phyloP scores from a whole-genome alignment of 2,888 invertebrate species.

The Autographa gamma region DNA sequence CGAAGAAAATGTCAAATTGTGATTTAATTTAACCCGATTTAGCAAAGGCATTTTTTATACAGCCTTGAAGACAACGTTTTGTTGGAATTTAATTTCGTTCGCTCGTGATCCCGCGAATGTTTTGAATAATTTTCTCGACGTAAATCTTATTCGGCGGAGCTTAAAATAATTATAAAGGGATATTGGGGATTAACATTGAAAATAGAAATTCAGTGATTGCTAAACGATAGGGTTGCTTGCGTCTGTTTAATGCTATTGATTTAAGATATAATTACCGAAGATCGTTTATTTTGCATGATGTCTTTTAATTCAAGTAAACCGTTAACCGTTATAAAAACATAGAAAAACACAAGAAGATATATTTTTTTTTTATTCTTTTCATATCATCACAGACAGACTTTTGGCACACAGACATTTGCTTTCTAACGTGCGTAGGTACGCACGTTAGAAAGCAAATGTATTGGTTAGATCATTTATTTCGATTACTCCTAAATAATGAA shows the following conservation, averaged over 20 bases:
- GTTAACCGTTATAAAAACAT: too few relatives aligned
- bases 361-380: too few relatives aligned
- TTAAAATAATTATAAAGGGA: constrained; percentile 44
- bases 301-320: too few relatives aligned
- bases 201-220: neutral
- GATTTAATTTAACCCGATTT: constrained; percentile 62
- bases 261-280: neutral
- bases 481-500: too few relatives aligned
- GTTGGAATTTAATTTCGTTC: constrained; percentile 70
- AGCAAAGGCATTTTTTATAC: constrained; percentile 61
- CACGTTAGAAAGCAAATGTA: too few relatives aligned
- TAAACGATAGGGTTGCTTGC: neutral
- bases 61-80: constrained; percentile 48
- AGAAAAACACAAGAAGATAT: too few relatives aligned
- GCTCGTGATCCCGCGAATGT: constrained; percentile 67
- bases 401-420: too few relatives aligned
- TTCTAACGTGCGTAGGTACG: too few relatives aligned
- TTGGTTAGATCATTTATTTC: too few relatives aligned
- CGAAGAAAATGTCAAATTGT: constrained; percentile 56
- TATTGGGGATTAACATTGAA: constrained; percentile 28
- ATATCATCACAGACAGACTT: too few relatives aligned
- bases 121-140: constrained; percentile 67
- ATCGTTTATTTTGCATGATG: too few relatives aligned
- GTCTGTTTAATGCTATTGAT: neutral
- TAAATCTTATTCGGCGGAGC: constrained; percentile 57